Evolutionary conservation across 1,140 invertebrate species (phyloP).

Genomic region (Mamestra configurata): DNA sequence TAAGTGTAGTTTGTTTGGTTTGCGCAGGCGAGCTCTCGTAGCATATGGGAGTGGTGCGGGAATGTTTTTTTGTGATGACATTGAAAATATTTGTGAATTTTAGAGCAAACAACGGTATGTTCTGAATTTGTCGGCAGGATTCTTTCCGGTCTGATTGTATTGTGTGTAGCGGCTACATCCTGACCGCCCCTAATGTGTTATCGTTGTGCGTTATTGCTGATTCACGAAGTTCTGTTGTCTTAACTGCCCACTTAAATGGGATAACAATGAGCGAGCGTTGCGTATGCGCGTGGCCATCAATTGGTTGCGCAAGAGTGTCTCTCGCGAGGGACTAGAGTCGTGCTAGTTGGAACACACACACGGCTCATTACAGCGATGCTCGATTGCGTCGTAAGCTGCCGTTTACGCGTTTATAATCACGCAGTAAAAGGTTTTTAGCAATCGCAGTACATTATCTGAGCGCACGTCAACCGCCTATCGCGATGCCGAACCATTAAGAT

Average conservation of each 20-base stretch:
- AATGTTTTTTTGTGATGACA: constrained; percentile 27
- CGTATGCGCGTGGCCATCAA: constrained; percentile 34
- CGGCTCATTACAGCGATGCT: constrained; percentile 18
- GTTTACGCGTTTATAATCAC: constrained; percentile 37
- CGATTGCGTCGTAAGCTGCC: constrained; percentile 21
- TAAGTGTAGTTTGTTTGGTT: constrained; percentile 76
- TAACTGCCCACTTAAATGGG: constrained; percentile 51
- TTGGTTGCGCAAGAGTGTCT: constrained; percentile 47
- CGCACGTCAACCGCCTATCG: constrained; percentile 35
- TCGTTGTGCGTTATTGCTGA: constrained; percentile 54
- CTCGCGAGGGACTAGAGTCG: neutral
- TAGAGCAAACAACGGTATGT: constrained; percentile 22
- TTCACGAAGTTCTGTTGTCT: constrained; percentile 52
- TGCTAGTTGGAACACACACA: constrained; percentile 26
- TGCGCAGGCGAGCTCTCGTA: constrained; percentile 70
- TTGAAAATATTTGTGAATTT: constrained; percentile 55
- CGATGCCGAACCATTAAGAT: constrained; percentile 38
- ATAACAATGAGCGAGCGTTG: constrained; percentile 50
- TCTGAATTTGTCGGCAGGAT: constrained; percentile 27
- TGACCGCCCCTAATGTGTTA: constrained; percentile 58
- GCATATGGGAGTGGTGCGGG: constrained; percentile 64
- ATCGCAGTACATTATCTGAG: constrained; percentile 12
- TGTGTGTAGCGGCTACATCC: constrained; percentile 40
- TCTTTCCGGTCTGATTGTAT: constrained; percentile 50
- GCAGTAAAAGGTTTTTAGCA: constrained; percentile 36